phyloP scores from a whole-genome alignment of 2,113 vertebrate genomes.

The Amia ocellicauda region DNA sequence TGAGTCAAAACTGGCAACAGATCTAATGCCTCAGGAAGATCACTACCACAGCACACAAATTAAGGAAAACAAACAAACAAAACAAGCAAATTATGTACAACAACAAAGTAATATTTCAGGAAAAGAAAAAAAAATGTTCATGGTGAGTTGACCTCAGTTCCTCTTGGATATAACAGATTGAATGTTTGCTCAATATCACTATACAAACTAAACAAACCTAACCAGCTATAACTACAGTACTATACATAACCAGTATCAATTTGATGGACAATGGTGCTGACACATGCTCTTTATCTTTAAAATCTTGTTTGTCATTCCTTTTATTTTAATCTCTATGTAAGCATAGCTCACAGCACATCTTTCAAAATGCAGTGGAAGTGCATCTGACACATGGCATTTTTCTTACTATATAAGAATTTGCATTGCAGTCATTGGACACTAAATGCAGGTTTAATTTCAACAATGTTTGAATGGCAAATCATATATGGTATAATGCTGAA shows the following conservation, averaged over 20 bases:
- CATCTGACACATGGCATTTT: background rate
- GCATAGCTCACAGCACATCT: background rate
- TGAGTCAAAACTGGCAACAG: slow-evolving; percentile 4
- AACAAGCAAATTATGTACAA: background rate
- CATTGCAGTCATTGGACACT: background rate
- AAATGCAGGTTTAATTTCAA: background rate
- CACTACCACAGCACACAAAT: slow-evolving; percentile 34
- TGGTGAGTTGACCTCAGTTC: no score
- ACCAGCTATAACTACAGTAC: background rate
- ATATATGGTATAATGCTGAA: no score
- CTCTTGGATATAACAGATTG: no score
- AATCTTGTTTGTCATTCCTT: background rate
- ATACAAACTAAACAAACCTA: no score
- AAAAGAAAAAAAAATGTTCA: no score
- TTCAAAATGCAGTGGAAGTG: background rate
- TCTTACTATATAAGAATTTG: background rate
- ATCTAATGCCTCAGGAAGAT: slow-evolving; percentile 31
- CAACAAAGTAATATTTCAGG: no score
- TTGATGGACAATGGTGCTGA: no score
- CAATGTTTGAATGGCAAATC: no score
- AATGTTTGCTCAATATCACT: no score
- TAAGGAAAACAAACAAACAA: slow-evolving; percentile 34
- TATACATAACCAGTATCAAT: no score
- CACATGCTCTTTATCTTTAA: background rate
- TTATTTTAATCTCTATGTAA: slow-evolving; percentile 1